Percentiles rank a stretch among this genome's conserved stretches.
Evolutionary conservation across 2,113 vertebrate species (phyloP).

Genomic region (Cettia cetti): DNA sequence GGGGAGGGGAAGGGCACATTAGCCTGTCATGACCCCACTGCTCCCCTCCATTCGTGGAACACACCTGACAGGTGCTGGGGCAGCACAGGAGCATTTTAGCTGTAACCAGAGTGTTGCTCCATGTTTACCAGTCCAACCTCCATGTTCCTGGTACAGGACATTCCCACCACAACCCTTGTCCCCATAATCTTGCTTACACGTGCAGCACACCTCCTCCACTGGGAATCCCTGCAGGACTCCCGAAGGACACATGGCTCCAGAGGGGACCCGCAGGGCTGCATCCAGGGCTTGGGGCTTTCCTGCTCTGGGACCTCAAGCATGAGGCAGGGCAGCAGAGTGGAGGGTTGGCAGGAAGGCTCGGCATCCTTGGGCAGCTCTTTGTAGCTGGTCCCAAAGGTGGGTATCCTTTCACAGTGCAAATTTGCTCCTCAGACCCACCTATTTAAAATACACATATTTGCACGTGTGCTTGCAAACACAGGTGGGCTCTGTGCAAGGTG

Average conservation of each 20-base stretch:
- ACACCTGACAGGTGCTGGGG: not conserved
- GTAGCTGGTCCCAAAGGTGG: not conserved
- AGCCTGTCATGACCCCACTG: not conserved
- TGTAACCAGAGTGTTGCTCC: not conserved
- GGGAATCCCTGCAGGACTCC: rapidly evolving
- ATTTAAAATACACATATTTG: not conserved
- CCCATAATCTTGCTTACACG: not conserved
- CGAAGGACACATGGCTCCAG: not conserved
- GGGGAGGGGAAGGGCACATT: not conserved
- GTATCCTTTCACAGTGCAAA: not conserved
- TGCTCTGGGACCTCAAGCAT: rapidly evolving
- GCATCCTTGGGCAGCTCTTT: not conserved
- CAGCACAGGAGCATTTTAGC: not conserved
- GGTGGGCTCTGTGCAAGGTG: not conserved
- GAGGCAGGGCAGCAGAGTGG: not conserved
- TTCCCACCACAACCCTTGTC: not conserved
- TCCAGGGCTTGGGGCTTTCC: not conserved
- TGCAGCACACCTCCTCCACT: not conserved
- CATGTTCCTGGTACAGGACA: not conserved
- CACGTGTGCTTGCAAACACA: not conserved
- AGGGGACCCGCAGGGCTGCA: not conserved
- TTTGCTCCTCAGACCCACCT: not conserved
- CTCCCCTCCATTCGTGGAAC: not conserved
- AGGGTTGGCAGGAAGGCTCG: rapidly evolving
- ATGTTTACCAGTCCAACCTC: not conserved